Percentiles rank a stretch among this genome's conserved stretches.
These are phyloP conservation scores for Pseudoips prasinana DNA, from an alignment of 2,888 invertebrate genomes.

Conservation along the genomic window DNA sequence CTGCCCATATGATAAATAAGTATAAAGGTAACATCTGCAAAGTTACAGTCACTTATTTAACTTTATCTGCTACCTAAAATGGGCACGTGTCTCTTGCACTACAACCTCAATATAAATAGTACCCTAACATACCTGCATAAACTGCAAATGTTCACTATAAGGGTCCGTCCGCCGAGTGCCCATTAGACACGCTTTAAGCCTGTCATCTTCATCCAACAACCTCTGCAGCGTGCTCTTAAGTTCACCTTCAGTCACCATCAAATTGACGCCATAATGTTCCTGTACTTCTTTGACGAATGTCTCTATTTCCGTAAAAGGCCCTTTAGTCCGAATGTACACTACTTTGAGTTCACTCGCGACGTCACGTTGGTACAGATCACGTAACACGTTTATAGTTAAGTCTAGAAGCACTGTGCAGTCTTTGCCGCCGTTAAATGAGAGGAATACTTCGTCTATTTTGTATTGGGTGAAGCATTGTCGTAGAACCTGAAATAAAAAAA, in stretches of 20 bases:
- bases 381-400: slow-evolving; percentile 54
- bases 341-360: slow-evolving; percentile 82
- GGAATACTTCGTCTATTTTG: slow-evolving; percentile 88
- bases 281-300: slow-evolving; percentile 89
- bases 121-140: slow-evolving; percentile 90
- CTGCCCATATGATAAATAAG: no score
- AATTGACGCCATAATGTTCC: slow-evolving; percentile 86
- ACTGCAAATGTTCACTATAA: slow-evolving; percentile 84
- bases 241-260: slow-evolving; percentile 85
- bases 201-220: slow-evolving; percentile 79
- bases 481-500: slow-evolving; percentile 83
- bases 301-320: slow-evolving; percentile 93
- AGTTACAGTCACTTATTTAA: no score
- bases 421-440: slow-evolving; percentile 99
- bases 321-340: slow-evolving; percentile 90
- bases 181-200: slow-evolving; percentile 93
- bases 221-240: slow-evolving; percentile 87
- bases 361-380: slow-evolving; percentile 47
- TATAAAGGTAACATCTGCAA: no score
- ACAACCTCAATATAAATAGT: no score
- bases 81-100: no score
- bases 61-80: no score
- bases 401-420: slow-evolving; percentile 96
- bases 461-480: slow-evolving; percentile 83
- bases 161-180: slow-evolving; percentile 96